These are phyloP conservation scores for Orchesellides sinensis DNA, from an alignment of 2,888 invertebrate species.

Conservation along the genomic window DNA sequence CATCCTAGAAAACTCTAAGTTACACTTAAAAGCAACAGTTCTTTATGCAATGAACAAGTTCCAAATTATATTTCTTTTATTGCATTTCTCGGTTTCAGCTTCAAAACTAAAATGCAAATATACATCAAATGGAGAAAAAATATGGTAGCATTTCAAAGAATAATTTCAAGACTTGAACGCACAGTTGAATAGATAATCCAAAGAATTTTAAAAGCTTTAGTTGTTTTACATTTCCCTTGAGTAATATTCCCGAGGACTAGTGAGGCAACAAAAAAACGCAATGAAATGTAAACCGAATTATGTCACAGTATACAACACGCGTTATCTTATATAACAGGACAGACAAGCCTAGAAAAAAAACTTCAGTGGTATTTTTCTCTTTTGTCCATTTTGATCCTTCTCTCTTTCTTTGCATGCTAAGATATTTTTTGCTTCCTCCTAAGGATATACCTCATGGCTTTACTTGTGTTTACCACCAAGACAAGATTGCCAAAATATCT, in stretches of 20 bases:
- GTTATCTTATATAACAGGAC: too few species aligned
- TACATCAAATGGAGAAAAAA: not conserved
- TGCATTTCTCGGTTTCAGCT: too few species aligned
- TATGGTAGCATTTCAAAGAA: not conserved
- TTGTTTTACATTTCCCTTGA: conserved; percentile 64
- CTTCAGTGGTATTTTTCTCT: not conserved
- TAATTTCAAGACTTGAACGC: not conserved
- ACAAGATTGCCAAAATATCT: not conserved
- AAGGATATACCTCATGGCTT: not conserved
- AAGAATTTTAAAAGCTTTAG: conserved; percentile 65
- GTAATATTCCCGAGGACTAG: conserved; percentile 38
- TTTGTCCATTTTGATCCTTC: conserved; percentile 38
- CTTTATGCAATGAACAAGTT: too few species aligned
- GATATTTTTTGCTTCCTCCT: not conserved
- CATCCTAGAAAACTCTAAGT: too few species aligned
- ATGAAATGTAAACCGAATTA: conserved; percentile 46
- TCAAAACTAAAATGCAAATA: not conserved
- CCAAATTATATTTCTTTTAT: too few species aligned
- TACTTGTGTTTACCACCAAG: not conserved
- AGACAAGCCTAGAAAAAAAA: too few species aligned
- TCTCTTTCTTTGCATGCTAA: too few species aligned
- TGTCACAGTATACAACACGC: conserved; percentile 22
- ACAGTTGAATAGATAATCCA: conserved; percentile 39
- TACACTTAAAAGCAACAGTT: too few species aligned
- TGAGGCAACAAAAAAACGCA: conserved; percentile 32